Evolutionary conservation across 2,797 vertebrate species (phyloP).

Genomic region (Allobates femoralis): DNA sequence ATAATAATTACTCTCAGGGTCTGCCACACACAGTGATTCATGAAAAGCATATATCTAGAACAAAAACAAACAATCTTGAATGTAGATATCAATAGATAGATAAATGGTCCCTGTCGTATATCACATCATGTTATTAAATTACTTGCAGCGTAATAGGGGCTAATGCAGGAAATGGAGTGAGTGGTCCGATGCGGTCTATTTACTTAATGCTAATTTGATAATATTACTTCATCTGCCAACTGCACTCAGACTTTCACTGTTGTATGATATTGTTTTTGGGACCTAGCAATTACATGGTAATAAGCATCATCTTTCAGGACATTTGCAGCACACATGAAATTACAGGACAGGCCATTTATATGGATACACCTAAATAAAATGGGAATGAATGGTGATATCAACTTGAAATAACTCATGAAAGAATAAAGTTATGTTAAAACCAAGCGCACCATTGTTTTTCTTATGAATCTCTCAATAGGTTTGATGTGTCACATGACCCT

Average conservation of each 20-base stretch:
- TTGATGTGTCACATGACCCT: too few species aligned
- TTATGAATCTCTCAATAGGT: too few species aligned
- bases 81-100: constrained; percentile 42
- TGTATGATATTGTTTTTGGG: not conserved
- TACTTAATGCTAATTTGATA: constrained; percentile 50
- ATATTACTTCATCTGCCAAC: constrained; percentile 37
- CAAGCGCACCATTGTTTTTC: too few species aligned
- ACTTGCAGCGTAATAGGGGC: constrained; percentile 36
- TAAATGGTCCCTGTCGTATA: constrained; percentile 44
- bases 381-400: too few species aligned
- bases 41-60: constrained; percentile 42
- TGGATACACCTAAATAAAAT: too few species aligned
- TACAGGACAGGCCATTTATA: too few species aligned
- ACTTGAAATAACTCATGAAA: too few species aligned
- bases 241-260: constrained; percentile 16
- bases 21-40: constrained; percentile 18
- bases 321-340: not conserved
- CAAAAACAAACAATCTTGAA: constrained; percentile 30
- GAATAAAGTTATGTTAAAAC: too few species aligned
- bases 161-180: constrained; percentile 56
- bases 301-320: not conserved
- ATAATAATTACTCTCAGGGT: constrained; percentile 15
- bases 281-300: not conserved
- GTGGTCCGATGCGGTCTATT: constrained; percentile 46
- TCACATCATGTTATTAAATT: constrained; percentile 56